Conservation (phyloP, 2,888 invertebrate genomes). For the Apeira syringaria region DNA sequence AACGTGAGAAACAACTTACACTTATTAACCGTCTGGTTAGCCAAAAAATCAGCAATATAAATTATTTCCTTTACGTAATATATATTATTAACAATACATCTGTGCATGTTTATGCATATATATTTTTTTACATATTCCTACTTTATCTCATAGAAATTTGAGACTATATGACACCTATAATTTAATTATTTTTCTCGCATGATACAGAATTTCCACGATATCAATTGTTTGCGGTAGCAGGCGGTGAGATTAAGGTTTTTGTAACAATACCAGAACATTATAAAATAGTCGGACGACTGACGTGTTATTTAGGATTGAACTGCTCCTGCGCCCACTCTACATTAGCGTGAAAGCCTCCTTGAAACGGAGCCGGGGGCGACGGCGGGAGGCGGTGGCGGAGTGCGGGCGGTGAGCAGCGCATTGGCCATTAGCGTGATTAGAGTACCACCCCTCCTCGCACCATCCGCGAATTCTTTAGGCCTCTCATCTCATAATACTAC, state of each 20-base stretch:
- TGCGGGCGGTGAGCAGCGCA: constrained; percentile 62
- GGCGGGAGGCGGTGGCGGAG: constrained; percentile 34
- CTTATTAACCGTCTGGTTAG: constrained; percentile 5
- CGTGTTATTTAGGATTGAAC: constrained; percentile 66
- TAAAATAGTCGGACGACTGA: constrained; percentile 45
- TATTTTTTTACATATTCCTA: too few relatives aligned
- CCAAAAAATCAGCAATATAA: constrained; percentile 11
- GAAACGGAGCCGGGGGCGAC: constrained; percentile 35
- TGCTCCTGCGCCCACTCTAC: constrained; percentile 68
- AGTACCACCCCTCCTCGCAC: constrained; percentile 56
- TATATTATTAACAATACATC: too few relatives aligned
- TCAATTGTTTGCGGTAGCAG: too few relatives aligned
- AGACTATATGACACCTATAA: too few relatives aligned
- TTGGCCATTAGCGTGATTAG: constrained; percentile 84
- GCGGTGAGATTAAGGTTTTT: constrained; percentile 16
- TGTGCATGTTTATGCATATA: too few relatives aligned
- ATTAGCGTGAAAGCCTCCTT: constrained; percentile 76
- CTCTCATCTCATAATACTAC: constrained; percentile 81
- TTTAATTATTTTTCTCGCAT: too few relatives aligned
- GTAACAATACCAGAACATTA: constrained; percentile 22
- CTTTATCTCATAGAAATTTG: too few relatives aligned
- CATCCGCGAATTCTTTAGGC: constrained; percentile 77
- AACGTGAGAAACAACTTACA: constrained; percentile 44
- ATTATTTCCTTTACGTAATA: too few relatives aligned
- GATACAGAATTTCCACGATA: too few relatives aligned